A percentile compares a stretch with the other conserved stretches of the same genome.
Evolutionary conservation across 2,113 vertebrate species (phyloP).

Genomic region (Myrmecobius fasciatus): DNA sequence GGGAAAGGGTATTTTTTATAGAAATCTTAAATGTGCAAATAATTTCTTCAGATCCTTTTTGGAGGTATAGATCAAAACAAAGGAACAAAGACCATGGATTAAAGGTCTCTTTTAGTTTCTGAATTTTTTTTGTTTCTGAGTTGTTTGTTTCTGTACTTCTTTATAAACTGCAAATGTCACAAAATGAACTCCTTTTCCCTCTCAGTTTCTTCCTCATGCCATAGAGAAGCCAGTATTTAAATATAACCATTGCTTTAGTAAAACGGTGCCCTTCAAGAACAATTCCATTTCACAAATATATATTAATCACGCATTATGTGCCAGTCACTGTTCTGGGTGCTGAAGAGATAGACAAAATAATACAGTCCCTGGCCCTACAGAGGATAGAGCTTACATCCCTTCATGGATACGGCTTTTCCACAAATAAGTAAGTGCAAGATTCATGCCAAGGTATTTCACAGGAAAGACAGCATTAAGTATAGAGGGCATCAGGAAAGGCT

Average conservation of each 20-base stretch:
- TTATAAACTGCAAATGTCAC: conserved; percentile 6
- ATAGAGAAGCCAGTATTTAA: conserved; percentile 34
- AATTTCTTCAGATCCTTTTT: neutral
- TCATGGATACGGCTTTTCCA: neutral
- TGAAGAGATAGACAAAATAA: neutral
- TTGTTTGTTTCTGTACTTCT: neutral
- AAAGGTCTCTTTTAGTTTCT: conserved; percentile 23
- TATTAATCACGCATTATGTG: neutral
- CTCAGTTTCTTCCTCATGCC: neutral
- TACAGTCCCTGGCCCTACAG: neutral
- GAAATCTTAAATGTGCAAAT: neutral
- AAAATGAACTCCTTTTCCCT: conserved; percentile 11
- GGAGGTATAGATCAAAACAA: conserved; percentile 27
- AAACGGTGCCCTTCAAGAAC: conserved; percentile 6
- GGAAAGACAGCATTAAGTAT: neutral
- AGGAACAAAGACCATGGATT: neutral
- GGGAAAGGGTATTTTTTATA: neutral
- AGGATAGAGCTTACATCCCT: neutral
- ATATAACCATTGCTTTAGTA: conserved; percentile 2
- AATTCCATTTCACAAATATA: conserved; percentile 1
- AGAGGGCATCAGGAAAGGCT: neutral
- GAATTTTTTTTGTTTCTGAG: neutral
- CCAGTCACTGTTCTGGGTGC: neutral
- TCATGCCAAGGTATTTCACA: neutral
- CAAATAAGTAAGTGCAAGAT: neutral